Conservation (phyloP, 2,113 vertebrate species). For the Lipophrys pholis region DNA sequence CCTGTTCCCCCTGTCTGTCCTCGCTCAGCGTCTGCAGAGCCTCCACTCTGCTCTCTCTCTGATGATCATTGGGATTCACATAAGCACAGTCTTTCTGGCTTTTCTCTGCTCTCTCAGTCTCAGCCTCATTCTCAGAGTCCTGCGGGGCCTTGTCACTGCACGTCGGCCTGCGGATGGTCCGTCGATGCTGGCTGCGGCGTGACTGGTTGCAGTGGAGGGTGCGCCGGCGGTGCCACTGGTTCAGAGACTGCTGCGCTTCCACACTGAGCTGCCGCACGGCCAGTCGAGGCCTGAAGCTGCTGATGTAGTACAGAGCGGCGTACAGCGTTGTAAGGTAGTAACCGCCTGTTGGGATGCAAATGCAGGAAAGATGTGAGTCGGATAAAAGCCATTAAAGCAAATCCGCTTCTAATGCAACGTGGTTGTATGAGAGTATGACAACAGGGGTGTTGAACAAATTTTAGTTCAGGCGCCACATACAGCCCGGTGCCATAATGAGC, state of each 20-base stretch:
- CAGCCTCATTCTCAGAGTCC: neutral
- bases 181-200: conserved; percentile 55
- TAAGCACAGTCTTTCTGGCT: neutral
- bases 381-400: neutral
- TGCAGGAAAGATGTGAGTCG: neutral
- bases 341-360: conserved; percentile 79
- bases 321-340: conserved; percentile 94
- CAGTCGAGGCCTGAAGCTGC: conserved; percentile 82
- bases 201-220: conserved; percentile 85
- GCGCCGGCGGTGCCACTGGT: conserved; percentile 89
- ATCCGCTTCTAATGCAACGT: no score
- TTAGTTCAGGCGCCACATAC: no score
- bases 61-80: neutral
- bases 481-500: no score
- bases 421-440: no score
- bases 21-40: conserved; percentile 38
- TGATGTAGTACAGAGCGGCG: conserved; percentile 90
- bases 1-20: conserved; percentile 28
- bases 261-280: conserved; percentile 85
- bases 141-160: neutral
- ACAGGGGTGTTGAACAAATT: no score
- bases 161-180: conserved; percentile 68
- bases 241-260: conserved; percentile 87
- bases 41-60: conserved; percentile 21
- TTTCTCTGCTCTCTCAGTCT: conserved; percentile 4